Conservation (phyloP, 2,113 vertebrate genomes). For the Pitta sordida region DNA sequence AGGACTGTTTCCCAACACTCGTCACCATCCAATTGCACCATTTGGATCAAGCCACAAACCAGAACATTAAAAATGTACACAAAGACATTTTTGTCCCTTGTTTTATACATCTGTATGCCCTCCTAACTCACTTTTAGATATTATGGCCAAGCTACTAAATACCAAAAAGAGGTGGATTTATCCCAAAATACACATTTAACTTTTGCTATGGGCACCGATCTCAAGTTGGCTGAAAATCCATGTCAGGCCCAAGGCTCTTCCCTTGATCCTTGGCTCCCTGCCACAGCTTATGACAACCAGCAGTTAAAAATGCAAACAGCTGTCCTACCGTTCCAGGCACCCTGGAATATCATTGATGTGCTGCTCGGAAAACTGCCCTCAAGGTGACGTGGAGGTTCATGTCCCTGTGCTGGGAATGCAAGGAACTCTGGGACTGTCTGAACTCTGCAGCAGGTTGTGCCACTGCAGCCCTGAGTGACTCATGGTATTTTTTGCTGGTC, state of each 20-base stretch:
- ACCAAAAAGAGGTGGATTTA: background rate
- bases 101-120: background rate
- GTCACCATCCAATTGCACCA: background rate
- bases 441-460: slow-evolving; percentile 1
- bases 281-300: background rate
- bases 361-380: background rate
- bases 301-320: slow-evolving; percentile 24
- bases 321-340: background rate
- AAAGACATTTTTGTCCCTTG: background rate
- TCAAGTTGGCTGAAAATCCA: background rate
- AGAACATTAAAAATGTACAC: background rate
- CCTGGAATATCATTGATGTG: background rate
- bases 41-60: background rate
- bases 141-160: background rate
- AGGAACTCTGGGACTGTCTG: background rate
- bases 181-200: background rate
- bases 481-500: slow-evolving; percentile 41
- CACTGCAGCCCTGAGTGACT: background rate
- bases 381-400: background rate
- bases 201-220: rapidly evolving
- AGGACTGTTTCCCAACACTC: background rate
- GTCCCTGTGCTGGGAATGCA: background rate
- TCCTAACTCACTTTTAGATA: background rate
- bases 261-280: background rate
- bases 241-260: background rate